phyloP scores from a whole-genome alignment of 2,113 vertebrate species.

The Numenius arquata region DNA sequence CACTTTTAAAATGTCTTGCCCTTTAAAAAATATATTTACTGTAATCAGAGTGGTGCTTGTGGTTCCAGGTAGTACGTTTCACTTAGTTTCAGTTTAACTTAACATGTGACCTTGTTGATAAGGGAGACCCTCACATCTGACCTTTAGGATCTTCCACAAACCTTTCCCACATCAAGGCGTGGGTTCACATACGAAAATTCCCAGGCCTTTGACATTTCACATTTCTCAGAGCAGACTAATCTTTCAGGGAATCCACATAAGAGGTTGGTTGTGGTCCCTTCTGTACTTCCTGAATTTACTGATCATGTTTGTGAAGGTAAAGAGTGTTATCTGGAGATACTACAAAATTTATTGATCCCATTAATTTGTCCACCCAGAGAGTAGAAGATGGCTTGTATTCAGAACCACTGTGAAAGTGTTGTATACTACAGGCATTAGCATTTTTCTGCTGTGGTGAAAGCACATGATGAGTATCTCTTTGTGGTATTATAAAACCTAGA shows the following conservation, averaged over 20 bases:
- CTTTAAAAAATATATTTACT: constrained; percentile 27
- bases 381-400: not conserved
- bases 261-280: constrained; percentile 14
- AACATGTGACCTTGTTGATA: not conserved
- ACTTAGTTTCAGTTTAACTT: constrained; percentile 54
- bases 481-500: constrained; percentile 74
- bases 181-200: not conserved
- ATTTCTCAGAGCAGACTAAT: constrained; percentile 46
- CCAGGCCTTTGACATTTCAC: constrained; percentile 50
- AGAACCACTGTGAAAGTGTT: constrained; percentile 33
- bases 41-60: not conserved
- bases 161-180: not conserved
- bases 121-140: constrained; percentile 11
- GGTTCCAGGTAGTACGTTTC: constrained; percentile 2
- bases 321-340: constrained; percentile 19
- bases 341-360: constrained; percentile 56
- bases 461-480: constrained; percentile 61
- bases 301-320: constrained; percentile 17
- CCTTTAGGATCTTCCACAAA: constrained; percentile 17
- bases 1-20: not conserved
- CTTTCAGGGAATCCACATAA: constrained; percentile 61
- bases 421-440: constrained; percentile 26
- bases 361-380: constrained; percentile 41
- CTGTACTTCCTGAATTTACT: constrained; percentile 28
- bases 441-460: constrained; percentile 59